Base-by-base conservation (phyloP, 2,113 vertebrate species). In the Oreochromis spilurus region DNA sequence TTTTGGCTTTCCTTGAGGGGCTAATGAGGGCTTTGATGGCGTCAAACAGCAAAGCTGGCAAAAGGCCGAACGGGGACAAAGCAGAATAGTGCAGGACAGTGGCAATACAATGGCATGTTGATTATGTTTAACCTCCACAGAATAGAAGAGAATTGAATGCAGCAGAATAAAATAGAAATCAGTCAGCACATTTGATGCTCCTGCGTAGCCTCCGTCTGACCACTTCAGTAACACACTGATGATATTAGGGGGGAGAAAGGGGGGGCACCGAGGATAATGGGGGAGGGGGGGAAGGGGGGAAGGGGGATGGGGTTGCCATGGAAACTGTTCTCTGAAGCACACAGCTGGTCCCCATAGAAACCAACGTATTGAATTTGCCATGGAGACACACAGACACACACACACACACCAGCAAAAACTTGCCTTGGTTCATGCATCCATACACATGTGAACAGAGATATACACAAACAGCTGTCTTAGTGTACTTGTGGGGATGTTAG, bases 301-400 rank as follows among this genome's bases (percentile, higher is more conserved):
- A 43, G 81, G 87, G 92, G 90, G 89, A 86, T 43, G 83, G 79
- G 91, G 95, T 96, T 96, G 84, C 93, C 88, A 96, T 95, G 93
- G 96, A 96, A 96, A 96, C 96, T 95, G 91, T 89, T 94, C 93
- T 94, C 93, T 95, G 93, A 94, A 92, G 90, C 91, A 72, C 91
- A 91, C 91, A 92, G 95, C 93, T 92, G 87, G 91, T 96, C 92
- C 92, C 95, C 89, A 95, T 96, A 93, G 95, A 95, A 96, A 96
- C 95, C 90, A 43, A 89, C 24, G 10, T 67, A 94, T 91, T 91
- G 93, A 94, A 92, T 94, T 93, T 93, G 65, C 83, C 86, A 90
- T 92, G 83, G 90, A 87, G 83, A 87, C 54, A 87, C 86, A 84
- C 81, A 52, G 31, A 65, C 90, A 79, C 53, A 75, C 48, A 24